Conservation (phyloP, 2,888 invertebrate species). For the Phytoseiulus persimilis region DNA sequence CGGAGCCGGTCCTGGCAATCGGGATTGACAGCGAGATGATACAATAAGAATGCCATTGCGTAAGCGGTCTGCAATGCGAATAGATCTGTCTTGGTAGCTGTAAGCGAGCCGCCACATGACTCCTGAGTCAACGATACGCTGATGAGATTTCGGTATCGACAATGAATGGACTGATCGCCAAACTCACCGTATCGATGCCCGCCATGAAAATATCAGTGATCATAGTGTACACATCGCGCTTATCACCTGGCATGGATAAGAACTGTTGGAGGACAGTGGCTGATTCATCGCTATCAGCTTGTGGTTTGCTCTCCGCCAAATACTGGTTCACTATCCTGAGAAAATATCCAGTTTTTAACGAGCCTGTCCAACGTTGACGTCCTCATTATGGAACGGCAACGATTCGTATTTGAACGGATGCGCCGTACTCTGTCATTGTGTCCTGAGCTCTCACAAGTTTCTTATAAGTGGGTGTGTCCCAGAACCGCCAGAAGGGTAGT, state of each 20-base stretch:
- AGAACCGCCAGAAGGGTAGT: constrained; percentile 61
- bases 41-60: constrained; percentile 66
- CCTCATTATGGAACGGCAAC: too few species aligned
- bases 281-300: neutral
- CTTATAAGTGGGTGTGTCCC: constrained; percentile 55
- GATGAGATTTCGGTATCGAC: constrained; percentile 7
- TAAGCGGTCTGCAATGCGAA: constrained; percentile 61
- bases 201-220: constrained; percentile 74
- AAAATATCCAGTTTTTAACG: too few species aligned
- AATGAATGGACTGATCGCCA: neutral
- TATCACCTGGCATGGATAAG: constrained; percentile 61
- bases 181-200: constrained; percentile 70
- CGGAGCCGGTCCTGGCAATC: constrained; percentile 61
- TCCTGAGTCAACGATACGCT: neutral
- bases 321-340: constrained; percentile 43
- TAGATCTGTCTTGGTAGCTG: too few species aligned
- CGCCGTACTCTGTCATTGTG: constrained; percentile 42
- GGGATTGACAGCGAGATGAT: constrained; percentile 66
- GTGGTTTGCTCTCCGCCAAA: constrained; percentile 39
- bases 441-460: constrained; percentile 45
- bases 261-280: constrained; percentile 59
- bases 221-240: constrained; percentile 72
- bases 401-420: too few species aligned
- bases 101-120: neutral
- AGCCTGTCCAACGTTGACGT: too few species aligned